Base-by-base conservation (phyloP, 2,113 vertebrate genomes). In the Butastur rufipennis region DNA sequence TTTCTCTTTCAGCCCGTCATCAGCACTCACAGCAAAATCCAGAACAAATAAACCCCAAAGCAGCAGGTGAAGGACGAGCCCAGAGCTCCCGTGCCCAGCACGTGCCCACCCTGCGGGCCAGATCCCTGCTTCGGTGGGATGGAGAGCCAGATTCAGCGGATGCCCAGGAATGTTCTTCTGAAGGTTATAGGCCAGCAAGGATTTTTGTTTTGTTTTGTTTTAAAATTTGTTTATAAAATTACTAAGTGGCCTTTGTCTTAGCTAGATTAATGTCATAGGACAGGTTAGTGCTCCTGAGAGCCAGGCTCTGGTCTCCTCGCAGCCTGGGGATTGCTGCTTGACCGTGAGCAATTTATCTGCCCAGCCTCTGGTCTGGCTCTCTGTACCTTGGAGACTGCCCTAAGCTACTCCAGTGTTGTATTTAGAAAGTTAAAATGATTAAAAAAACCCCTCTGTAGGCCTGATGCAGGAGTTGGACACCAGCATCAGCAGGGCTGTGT, bases 221-320 rank as follows among this genome's bases (percentile, higher is more conserved):
- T 61, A 21, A 13, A 12, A 31, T 65, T 20, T 36, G 26, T 16
- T 58, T 50, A 9, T 72, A 9, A 62, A 81, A 61, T 7, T 5
- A 25, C 29, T 9, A 22, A 19, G 7, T 16, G 40, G 11, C 27
- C 61, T 47, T 40, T 50, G 42, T 55, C 38, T 2, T n/a, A 13
- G 31, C 36, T n/a, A 7, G 27, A 9, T 25, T 13, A 6, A 19
- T 23, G 70, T 19, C 32, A 9, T 18, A 14, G 63, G 70, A 7
- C 1, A 4, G 43, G 38, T 34, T 36, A 27, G 29, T 1, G 56
- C 48, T 31, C 47, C 53, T 5, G 2, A n/a, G 42, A n/a, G 40
- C 25, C 4, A 0, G 18, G 32, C 26, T 71, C 20, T n/a, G 53
- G n/a, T 56, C 84, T 40, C 67, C 71, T 1, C 2, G 2, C 53